These are phyloP conservation scores for Spinus pinus DNA, from an alignment of 2,797 vertebrate genomes.

Conservation along the genomic window DNA sequence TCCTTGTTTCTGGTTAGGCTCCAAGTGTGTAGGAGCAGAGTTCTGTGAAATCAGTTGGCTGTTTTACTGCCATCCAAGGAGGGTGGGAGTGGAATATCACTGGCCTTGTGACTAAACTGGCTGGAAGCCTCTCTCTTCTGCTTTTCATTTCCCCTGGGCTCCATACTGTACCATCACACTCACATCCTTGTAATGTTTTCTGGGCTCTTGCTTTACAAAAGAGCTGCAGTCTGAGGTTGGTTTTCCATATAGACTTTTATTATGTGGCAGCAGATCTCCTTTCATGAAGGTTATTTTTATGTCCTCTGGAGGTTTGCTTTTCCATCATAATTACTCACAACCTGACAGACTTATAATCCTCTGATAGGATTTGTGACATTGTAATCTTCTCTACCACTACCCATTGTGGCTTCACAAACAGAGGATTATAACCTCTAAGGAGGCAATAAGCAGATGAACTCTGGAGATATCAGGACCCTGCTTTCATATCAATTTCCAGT, in stretches of 20 bases:
- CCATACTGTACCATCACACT: not conserved
- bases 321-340: conserved; percentile 54
- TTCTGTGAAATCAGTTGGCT: not conserved
- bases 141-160: not conserved
- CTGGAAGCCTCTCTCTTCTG: not conserved
- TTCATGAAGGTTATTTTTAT: conserved; percentile 38
- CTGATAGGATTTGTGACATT: conserved; percentile 53
- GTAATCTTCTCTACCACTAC: conserved; percentile 39
- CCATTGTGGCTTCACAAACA: conserved; percentile 36
- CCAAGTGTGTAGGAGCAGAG: not conserved
- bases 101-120: conserved; percentile 26
- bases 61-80: not conserved
- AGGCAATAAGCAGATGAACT: conserved; percentile 59
- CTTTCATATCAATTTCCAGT: conserved; percentile 10
- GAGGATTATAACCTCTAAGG: conserved; percentile 49
- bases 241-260: not conserved
- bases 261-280: not conserved
- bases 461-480: conserved; percentile 16
- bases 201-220: not conserved
- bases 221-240: not conserved
- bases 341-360: conserved; percentile 47
- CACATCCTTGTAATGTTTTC: not conserved
- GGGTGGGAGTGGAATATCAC: not conserved
- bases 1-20: not conserved
- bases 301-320: conserved; percentile 33